Base-by-base conservation (phyloP, 2,888 invertebrate species). In the Tachina lurida region DNA sequence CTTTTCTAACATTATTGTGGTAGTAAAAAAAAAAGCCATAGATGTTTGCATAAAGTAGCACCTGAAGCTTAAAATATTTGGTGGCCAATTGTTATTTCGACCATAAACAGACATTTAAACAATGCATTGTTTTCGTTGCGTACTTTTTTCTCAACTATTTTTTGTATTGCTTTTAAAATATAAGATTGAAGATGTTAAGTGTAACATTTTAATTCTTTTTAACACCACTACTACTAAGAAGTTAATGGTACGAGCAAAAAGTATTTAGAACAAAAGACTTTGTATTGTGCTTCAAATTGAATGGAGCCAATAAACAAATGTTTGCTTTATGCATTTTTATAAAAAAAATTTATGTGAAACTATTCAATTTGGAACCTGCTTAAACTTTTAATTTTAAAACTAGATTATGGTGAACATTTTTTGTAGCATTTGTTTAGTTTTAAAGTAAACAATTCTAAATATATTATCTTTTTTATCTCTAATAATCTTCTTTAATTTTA, bases 1-100 rank as follows among this genome's bases (percentile, higher is more conserved):
- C 17, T 60, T 73, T 45, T 41, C 43, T 17, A 43, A 5, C 17
- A 56, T 41, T 74, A 58, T 82, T 81, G 70, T 68, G 73, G 77
- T 78, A 78, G 77, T 78, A 67, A 78, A 78, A 31, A 78, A 78
- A 31, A 78, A 68, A 74, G 67, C 67, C 68, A 81, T 58, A 71
- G 79, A 86, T 71, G 71, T 83, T 80, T 86, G 79, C 86, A 86
- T 86, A 86, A 83, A 86, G 79, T 86, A 80, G 83, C 86, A 86
- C 86, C 86, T 80, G 79, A 83, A 83, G 86, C 83, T 80, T 80
- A 79, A 86, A 79, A 71, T 86, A 86, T 86, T 86, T 86, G 79
- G 82, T 83, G 79, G 83, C 76, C 86, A 86, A 86, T 86, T 86
- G 83, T 83, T 86, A 80, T 83, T 78, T 78, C 84, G 74, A 82